These are phyloP conservation scores for Panagrolaimus sp. DNA, from an alignment of 1,140 invertebrate species.

Conservation along the genomic window DNA sequence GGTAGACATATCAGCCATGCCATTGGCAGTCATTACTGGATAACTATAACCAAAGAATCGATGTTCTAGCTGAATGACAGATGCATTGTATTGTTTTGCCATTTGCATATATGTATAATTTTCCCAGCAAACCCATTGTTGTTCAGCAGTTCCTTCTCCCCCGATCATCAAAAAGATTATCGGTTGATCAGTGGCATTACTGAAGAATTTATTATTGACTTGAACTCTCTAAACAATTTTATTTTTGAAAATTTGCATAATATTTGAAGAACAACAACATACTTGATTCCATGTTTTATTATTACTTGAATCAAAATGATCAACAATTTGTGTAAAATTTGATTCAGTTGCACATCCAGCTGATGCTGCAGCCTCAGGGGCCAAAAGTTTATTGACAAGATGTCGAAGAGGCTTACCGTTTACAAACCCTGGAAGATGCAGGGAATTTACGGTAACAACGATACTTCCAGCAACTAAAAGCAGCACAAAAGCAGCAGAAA, in stretches of 20 bases:
- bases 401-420: constrained; percentile 8
- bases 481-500: too few relatives aligned
- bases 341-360: background rate
- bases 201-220: constrained; percentile 28
- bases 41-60: constrained; percentile 13
- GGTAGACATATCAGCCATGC: constrained; percentile 62
- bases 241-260: too few relatives aligned
- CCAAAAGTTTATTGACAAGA: background rate
- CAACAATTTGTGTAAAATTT: background rate
- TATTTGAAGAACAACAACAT: too few relatives aligned
- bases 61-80: constrained; percentile 6
- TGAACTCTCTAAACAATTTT: constrained; percentile 25
- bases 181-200: constrained; percentile 17
- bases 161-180: constrained; percentile 35
- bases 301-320: background rate
- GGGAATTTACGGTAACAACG: background rate
- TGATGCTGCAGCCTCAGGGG: background rate
- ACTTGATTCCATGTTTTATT: constrained; percentile 16
- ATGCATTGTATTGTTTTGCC: background rate
- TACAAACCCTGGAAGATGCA: background rate
- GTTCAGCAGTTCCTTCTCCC: constrained; percentile 25
- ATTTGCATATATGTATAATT: background rate
- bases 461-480: too few relatives aligned
- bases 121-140: background rate
- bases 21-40: background rate